phyloP scores from a whole-genome alignment of 1,140 invertebrate species.

The Colletes gigas region DNA sequence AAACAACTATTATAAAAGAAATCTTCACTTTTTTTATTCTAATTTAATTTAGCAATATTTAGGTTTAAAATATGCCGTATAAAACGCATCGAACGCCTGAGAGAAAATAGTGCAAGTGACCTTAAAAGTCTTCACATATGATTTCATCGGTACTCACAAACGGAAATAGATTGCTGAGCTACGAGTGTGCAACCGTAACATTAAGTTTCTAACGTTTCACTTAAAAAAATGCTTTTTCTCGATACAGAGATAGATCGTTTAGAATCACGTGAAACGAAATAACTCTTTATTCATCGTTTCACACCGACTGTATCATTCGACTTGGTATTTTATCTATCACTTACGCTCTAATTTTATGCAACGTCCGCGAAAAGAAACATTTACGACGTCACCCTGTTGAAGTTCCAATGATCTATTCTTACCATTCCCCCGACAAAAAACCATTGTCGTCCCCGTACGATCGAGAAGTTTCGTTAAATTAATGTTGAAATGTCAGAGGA shows the following conservation, averaged over 20 bases:
- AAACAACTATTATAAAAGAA: constrained; percentile 6
- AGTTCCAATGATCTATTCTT: background rate
- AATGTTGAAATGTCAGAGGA: background rate
- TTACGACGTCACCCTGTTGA: background rate
- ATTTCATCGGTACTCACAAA: background rate
- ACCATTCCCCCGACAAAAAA: background rate
- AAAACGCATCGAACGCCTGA: background rate
- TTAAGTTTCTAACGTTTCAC: background rate
- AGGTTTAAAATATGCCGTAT: background rate
- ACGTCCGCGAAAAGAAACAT: background rate
- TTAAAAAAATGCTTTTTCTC: background rate
- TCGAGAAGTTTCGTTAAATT: background rate
- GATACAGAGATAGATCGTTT: background rate
- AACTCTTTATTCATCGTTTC: background rate
- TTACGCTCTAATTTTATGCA: background rate
- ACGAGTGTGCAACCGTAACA: background rate
- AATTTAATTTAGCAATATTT: constrained; percentile 8
- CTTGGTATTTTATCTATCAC: background rate
- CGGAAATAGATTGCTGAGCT: background rate
- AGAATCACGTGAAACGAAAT: background rate
- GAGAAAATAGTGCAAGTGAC: constrained; percentile 19
- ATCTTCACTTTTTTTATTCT: constrained; percentile 2
- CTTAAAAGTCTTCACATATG: constrained; percentile 2
- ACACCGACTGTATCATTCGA: background rate
- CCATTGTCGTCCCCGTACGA: background rate